A percentile compares a stretch with the other conserved stretches of the same genome.
Conservation (phyloP, 2,888 invertebrate species). For the Daptonema setosum region DNA sequence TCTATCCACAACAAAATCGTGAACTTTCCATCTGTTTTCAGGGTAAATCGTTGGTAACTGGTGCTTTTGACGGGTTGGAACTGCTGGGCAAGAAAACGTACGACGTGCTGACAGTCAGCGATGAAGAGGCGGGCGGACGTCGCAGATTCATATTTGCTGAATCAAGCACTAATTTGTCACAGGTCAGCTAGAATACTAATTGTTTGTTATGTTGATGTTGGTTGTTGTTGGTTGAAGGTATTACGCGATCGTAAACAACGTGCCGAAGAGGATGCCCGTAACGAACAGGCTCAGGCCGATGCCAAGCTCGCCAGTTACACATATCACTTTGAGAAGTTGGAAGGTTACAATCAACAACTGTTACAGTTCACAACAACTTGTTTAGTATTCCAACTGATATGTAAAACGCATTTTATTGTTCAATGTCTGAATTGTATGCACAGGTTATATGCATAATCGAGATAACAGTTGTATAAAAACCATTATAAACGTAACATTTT, state of each 20-base stretch:
- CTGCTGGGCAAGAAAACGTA: conserved; percentile 79
- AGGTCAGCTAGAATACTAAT: conserved; percentile 12
- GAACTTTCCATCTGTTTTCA: too few species aligned
- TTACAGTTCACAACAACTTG: too few species aligned
- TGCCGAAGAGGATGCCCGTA: conserved; percentile 39
- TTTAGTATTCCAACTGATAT: too few species aligned
- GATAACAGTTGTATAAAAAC: too few species aligned
- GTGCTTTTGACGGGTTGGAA: conserved; percentile 51
- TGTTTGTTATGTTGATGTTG: neutral
- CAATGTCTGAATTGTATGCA: neutral
- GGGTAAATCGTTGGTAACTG: conserved; percentile 35
- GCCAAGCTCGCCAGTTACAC: conserved; percentile 33
- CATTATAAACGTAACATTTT: neutral
- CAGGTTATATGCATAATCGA: too few species aligned
- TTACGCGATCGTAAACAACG: conserved; percentile 44
- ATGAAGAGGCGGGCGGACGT: conserved; percentile 55
- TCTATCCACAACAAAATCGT: too few species aligned
- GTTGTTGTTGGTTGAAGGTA: too few species aligned
- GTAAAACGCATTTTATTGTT: neutral
- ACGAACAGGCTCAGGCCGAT: conserved; percentile 39
- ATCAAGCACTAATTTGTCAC: conserved; percentile 27
- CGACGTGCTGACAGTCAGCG: conserved; percentile 70
- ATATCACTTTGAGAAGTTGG: conserved; percentile 60
- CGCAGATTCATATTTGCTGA: conserved; percentile 33
- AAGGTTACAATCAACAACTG: too few species aligned